A percentile compares a stretch with the other conserved stretches of the same genome.
Evolutionary conservation across 1,140 invertebrate species (phyloP).

Genomic region (Dendrolimus kikuchii): DNA sequence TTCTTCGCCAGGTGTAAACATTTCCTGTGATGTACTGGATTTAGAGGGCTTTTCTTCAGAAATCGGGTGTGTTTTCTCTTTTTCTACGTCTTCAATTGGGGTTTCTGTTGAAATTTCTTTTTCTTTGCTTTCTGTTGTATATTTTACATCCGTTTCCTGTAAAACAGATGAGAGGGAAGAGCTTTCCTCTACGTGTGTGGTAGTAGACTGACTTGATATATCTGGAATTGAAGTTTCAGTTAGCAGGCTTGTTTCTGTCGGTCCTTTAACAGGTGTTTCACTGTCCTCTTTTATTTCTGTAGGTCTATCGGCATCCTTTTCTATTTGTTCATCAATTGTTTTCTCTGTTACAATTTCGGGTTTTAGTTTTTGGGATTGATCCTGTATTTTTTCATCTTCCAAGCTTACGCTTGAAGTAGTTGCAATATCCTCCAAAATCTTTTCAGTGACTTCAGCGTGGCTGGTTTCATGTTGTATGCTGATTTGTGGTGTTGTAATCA

Average conservation of each 20-base stretch:
- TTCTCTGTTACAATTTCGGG: neutral
- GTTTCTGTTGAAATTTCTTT: neutral
- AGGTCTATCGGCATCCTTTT: neutral
- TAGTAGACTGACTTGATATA: too few relatives aligned
- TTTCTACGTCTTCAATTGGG: constrained; percentile 3
- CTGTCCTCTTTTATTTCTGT: too few relatives aligned
- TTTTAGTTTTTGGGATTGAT: neutral
- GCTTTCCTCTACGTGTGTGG: neutral
- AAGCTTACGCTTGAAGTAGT: neutral
- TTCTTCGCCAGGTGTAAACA: constrained; percentile 28
- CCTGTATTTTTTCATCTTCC: neutral
- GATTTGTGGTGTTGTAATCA: too few relatives aligned
- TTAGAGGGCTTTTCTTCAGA: constrained; percentile 15
- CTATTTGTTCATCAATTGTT: constrained; percentile 4
- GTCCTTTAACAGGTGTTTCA: too few relatives aligned
- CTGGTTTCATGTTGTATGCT: too few relatives aligned
- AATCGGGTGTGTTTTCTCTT: constrained; percentile 13
- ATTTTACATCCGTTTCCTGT: neutral
- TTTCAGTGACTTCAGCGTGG: constrained; percentile 6
- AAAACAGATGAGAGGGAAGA: neutral
- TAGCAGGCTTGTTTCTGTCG: too few relatives aligned
- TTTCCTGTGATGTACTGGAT: constrained; percentile 22
- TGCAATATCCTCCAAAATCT: constrained; percentile 6
- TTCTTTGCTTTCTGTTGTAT: neutral
- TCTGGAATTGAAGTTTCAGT: too few relatives aligned